Base-by-base conservation (phyloP, 2,797 vertebrate genomes). In the Emydoidea blandingii region DNA sequence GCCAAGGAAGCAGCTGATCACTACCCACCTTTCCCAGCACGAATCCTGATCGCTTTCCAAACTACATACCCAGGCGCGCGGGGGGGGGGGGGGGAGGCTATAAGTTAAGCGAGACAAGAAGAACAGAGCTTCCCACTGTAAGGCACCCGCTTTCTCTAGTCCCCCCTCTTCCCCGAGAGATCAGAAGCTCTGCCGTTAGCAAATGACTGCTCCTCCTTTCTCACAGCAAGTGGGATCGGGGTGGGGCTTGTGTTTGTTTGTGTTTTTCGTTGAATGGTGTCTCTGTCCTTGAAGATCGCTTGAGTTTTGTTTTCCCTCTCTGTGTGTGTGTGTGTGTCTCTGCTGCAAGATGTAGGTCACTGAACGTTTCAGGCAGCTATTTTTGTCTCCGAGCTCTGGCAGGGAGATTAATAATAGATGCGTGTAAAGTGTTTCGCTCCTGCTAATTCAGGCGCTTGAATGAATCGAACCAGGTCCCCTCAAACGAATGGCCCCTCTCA, bases 331-430 rank as follows among this genome's bases (percentile, higher is more conserved):
- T 50, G 5, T 50, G 5, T 50, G 15, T 50, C 95, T 92, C 96
- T 47, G 96, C 92, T 53, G 95, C 86, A 89, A 89, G 97, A 98
- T 98, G 97, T 98, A 98, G 98, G 98, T 98, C 98, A 98, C 91
- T 85, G 97, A 96, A 96, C 95, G 94, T 96, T 98, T 98, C 97
- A 90, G 83, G 94, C 96, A 97, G 98, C 98, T 98, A 98, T 98
- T 98, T 98, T 96, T 95, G 97, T 95, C 94, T 44, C 92, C 68
- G 93, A 97, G 97, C 97, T 97, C 98, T 97, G 97, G 98, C 97
- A 97, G 98, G 96, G 97, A 87, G 93, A 98, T 98, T 98, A 98
- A 98, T 98, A 98, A 98, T 98, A 98, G 97, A 98, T 98, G 97
- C 87, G 94, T 97, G 97, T 96, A 97, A 98, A 98, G 92, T 91